A percentile compares a stretch with the other conserved stretches of the same genome.
These are phyloP conservation scores for Euzetes globulus DNA, from an alignment of 2,888 invertebrate species.

Conservation along the genomic window DNA sequence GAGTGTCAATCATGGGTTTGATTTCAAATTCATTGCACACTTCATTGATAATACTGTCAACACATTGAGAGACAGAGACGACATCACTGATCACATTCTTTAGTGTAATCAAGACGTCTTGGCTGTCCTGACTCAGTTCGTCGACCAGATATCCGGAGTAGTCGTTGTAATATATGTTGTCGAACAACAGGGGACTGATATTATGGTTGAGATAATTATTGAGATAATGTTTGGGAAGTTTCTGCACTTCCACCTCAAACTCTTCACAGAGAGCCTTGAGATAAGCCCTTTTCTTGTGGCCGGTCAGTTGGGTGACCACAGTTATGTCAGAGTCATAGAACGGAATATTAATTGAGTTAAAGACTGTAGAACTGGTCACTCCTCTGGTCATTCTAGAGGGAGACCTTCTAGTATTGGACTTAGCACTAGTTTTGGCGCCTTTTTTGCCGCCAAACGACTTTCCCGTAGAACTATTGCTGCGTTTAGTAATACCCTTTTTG, in stretches of 20 bases:
- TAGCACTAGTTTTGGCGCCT: background rate
- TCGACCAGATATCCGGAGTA: background rate
- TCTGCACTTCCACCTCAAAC: background rate
- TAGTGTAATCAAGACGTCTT: background rate
- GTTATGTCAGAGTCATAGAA: constrained; percentile 6
- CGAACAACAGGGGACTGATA: background rate
- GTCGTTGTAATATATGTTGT: constrained; percentile 23
- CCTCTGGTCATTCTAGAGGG: background rate
- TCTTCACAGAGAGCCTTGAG: background rate
- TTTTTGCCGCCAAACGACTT: background rate
- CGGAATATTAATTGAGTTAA: constrained; percentile 4
- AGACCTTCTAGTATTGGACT: background rate
- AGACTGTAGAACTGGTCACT: constrained; percentile 23
- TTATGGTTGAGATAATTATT: background rate
- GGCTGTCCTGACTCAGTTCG: background rate
- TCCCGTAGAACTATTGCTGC: background rate
- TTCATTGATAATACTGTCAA: background rate
- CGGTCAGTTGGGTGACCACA: background rate
- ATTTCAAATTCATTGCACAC: background rate
- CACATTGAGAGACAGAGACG: constrained; percentile 19
- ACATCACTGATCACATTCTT: background rate
- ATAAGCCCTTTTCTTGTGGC: background rate
- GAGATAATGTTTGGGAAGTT: constrained; percentile 3
- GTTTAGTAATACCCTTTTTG: background rate
- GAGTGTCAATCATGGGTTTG: background rate